Evolutionary conservation across 1,140 invertebrate species (phyloP), one percentile per base, ranked within the genome.

Genomic region (Drosophila santomea): DNA sequence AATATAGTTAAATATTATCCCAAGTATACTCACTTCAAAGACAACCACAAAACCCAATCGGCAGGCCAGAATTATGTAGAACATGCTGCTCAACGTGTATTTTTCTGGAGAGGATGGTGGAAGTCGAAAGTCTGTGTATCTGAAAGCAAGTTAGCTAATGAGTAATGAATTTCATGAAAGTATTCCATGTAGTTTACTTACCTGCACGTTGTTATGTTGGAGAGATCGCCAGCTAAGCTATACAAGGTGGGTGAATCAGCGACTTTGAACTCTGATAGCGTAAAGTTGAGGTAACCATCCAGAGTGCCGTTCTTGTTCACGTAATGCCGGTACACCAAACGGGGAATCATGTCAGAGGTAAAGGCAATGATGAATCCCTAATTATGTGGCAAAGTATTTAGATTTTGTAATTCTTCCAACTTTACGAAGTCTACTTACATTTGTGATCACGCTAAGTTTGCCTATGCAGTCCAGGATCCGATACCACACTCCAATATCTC

Each of bases 361-460:
- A 99, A 99, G 39, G 98, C 98, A 90, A 99, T 99, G 54, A 99
- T 98, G 85, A 99, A 98, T 52, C 97, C 98, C 98, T 99, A 93
- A 63, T 86, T 41, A 38, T 8, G 6, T 14, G 0, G 25, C 12
- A 4, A 8, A 7, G 50, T n/a, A 5, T 48, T 50, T 4, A 39
- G 14, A 50, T 17, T 4, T 32, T 10, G 12, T 20, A 39, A n/a
- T 10, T 0, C 7, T 23, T 10, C 2, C 11, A n/a, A 2, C 0
- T 2, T 2, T 2, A 8, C 1, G 0, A 10, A 5, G 11, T 15
- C 0, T 44, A 94, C 95, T 95, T 93, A 98, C 98, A 94, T 99
- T 99, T 45, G 97, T 98, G 17, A 99, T 96, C 12, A 99, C 96
- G 51, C 98, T 97, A 43, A 99, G 93, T 92, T 98, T 97, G 64